phyloP scores from a whole-genome alignment of 2,888 invertebrate species.

The Sicus ferrugineus region DNA sequence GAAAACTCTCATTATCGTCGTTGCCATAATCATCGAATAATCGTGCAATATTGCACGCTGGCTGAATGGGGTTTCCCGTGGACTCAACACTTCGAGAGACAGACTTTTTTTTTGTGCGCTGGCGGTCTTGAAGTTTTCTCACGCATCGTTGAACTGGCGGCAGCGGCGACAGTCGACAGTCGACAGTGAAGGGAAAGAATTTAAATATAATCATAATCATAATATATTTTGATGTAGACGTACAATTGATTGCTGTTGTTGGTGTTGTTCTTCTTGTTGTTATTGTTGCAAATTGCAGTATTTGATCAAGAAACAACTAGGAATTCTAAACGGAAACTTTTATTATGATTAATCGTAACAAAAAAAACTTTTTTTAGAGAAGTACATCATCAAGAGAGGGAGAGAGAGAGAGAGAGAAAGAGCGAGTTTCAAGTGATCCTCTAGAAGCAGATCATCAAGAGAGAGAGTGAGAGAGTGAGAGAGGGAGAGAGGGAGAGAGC shows the following conservation, averaged over 20 bases:
- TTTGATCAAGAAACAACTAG: not conserved
- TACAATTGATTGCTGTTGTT: slow-evolving; percentile 1
- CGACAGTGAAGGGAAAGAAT: not conserved
- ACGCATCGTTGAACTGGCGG: not conserved
- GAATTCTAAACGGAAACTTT: slow-evolving; percentile 5
- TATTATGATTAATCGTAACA: too few relatives aligned
- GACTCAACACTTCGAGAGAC: slow-evolving; percentile 31
- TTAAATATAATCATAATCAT: slow-evolving; percentile 30
- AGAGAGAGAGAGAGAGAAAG: not conserved
- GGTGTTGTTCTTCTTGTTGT: slow-evolving; percentile 3
- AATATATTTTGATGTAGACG: slow-evolving; percentile 16
- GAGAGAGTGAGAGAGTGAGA: not conserved
- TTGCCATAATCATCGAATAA: not conserved
- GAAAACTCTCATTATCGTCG: not conserved
- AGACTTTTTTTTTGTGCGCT: slow-evolving; percentile 23
- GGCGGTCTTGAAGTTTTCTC: slow-evolving; percentile 11
- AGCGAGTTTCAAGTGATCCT: not conserved
- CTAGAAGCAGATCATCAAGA: not conserved
- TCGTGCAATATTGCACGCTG: slow-evolving; percentile 24
- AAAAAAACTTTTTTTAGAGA: too few relatives aligned
- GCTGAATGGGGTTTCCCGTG: slow-evolving; percentile 27
- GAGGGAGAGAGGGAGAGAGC: too few relatives aligned
- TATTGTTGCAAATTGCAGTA: slow-evolving; percentile 5
- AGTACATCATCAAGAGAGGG: not conserved
- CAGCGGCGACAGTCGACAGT: not conserved